These are phyloP conservation scores for Rissa tridactyla DNA, from an alignment of 2,113 vertebrate species.

Conservation along the genomic window DNA sequence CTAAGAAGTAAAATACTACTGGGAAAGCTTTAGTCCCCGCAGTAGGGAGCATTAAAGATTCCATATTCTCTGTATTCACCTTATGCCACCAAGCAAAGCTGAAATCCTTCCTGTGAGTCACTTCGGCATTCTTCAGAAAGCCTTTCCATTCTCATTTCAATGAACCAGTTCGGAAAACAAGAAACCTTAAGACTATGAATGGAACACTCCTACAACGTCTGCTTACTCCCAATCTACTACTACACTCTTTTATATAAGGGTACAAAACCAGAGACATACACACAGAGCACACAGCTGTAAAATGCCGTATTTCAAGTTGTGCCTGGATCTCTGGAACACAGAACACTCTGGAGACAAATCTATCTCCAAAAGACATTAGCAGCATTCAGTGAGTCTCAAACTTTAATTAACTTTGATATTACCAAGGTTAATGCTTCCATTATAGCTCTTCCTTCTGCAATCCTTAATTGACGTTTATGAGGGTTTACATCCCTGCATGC, in stretches of 20 bases:
- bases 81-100: neutral
- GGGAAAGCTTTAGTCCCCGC: neutral
- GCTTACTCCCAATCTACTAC: neutral
- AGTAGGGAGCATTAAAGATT: neutral
- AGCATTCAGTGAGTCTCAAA: neutral
- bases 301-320: neutral
- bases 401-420: neutral
- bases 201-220: neutral
- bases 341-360: neutral
- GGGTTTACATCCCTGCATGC: neutral
- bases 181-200: neutral
- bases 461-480: neutral
- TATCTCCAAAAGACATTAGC: neutral
- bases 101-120: neutral
- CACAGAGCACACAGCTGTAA: neutral
- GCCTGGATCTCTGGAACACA: neutral
- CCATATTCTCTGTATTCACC: neutral
- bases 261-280: neutral
- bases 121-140: neutral
- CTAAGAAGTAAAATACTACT: neutral
- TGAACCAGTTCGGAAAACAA: neutral
- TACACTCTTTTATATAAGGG: neutral
- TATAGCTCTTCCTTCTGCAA: neutral
- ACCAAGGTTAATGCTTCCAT: neutral
- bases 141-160: conserved; percentile 47